Evolutionary conservation across 30 jellyfish, hydroid and myxozoan genomes (phyloP).

Genomic region (Mastigias papua): DNA sequence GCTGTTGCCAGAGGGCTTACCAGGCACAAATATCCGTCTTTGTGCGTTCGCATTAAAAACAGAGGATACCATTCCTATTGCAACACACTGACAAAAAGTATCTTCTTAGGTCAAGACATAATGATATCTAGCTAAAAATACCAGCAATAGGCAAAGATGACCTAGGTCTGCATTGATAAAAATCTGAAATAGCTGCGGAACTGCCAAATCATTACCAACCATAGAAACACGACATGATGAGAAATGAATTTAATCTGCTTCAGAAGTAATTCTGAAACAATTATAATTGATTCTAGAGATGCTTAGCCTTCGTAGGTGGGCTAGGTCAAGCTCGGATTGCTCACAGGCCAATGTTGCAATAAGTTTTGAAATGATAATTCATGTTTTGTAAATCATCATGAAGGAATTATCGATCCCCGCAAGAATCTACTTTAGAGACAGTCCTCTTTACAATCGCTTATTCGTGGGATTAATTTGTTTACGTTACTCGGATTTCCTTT

Average conservation of each 20-base stretch:
- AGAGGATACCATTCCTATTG: too few species aligned
- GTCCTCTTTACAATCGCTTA: background rate
- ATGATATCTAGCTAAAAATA: background rate
- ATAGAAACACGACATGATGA: background rate
- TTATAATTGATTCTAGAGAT: background rate
- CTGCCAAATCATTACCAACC: background rate
- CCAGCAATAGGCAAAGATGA: background rate
- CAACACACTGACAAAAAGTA: too few species aligned
- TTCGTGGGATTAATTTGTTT: background rate
- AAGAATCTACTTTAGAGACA: background rate
- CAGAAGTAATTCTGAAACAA: background rate
- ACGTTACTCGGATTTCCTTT: background rate
- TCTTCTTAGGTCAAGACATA: background rate
- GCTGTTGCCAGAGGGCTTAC: too few species aligned
- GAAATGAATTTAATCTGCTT: background rate
- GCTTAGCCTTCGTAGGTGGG: background rate
- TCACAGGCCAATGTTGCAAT: background rate
- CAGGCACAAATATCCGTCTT: too few species aligned
- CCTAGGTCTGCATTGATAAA: background rate
- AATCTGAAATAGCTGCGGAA: background rate
- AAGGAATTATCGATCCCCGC: conserved; percentile 1
- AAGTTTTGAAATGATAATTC: background rate
- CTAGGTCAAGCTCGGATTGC: background rate
- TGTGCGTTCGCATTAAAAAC: too few species aligned
- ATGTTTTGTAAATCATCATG: background rate